Evolutionary conservation across 2,797 vertebrate species (phyloP).

Genomic region (Sebastes umbrosus): DNA sequence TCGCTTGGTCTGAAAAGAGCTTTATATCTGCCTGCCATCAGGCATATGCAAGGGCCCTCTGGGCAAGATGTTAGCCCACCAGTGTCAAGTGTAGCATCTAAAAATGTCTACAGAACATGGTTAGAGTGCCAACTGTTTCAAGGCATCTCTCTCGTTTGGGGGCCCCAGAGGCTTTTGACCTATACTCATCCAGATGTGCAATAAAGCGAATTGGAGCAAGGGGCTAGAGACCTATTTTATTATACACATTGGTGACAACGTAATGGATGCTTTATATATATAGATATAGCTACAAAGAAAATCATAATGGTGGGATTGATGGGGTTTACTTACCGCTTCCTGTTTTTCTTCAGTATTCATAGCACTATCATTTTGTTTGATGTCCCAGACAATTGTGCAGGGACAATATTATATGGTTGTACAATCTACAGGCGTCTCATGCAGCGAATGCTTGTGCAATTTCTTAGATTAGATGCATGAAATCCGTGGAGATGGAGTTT

Average conservation of each 20-base stretch:
- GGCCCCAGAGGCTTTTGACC: neutral
- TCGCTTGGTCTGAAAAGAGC: too few relatives aligned
- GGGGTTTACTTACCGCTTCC: too few relatives aligned
- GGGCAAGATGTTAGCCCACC: neutral
- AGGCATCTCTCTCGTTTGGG: neutral
- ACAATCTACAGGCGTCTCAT: neutral
- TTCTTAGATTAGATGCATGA: conserved; percentile 42
- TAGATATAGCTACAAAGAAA: neutral
- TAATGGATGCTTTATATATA: neutral
- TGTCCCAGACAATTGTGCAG: neutral
- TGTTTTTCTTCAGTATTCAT: neutral
- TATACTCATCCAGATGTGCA: conserved; percentile 3
- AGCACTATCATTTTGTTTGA: neutral
- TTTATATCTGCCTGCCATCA: neutral
- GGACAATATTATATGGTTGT: conserved; percentile 7
- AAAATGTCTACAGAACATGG: neutral
- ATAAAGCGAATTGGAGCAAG: conserved; percentile 8
- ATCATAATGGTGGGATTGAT: neutral
- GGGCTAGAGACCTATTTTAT: conserved; percentile 1
- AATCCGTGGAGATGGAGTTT: conserved; percentile 21
- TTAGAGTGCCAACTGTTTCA: neutral
- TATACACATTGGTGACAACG: too few relatives aligned
- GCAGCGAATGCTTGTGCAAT: neutral
- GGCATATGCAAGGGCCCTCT: conserved; percentile 3
- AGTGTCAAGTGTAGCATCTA: neutral